Conservation (phyloP, 2,797 vertebrate species). For the Sebastes vulpes region DNA sequence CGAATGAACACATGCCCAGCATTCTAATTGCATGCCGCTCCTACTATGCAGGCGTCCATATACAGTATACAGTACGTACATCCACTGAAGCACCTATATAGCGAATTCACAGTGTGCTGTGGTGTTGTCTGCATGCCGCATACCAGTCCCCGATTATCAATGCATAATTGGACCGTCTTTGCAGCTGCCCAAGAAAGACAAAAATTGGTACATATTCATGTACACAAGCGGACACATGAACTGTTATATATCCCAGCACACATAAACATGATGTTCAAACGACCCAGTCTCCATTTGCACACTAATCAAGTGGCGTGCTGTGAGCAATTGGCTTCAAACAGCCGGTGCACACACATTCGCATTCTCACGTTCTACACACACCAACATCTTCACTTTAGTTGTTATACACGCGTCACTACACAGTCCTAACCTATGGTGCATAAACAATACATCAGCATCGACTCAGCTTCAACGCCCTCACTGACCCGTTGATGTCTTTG, state of each 20-base stretch:
- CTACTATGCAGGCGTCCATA: background rate
- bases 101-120: background rate
- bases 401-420: background rate
- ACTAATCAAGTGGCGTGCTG: conserved; percentile 13
- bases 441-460: background rate
- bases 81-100: background rate
- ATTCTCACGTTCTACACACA: background rate
- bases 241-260: background rate
- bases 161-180: background rate
- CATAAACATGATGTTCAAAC: background rate
- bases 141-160: background rate
- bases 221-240: background rate
- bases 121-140: background rate
- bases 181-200: background rate
- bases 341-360: background rate
- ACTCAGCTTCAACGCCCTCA: background rate
- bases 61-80: background rate
- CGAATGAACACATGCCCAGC: conserved; percentile 49
- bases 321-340: conserved; percentile 28
- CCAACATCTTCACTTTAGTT: background rate
- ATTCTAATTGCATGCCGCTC: conserved; percentile 46
- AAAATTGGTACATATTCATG: background rate
- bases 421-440: background rate
- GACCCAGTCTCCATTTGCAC: background rate
- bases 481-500: background rate